phyloP scores from a whole-genome alignment of 2,113 vertebrate species.

The Origma solitaria region DNA sequence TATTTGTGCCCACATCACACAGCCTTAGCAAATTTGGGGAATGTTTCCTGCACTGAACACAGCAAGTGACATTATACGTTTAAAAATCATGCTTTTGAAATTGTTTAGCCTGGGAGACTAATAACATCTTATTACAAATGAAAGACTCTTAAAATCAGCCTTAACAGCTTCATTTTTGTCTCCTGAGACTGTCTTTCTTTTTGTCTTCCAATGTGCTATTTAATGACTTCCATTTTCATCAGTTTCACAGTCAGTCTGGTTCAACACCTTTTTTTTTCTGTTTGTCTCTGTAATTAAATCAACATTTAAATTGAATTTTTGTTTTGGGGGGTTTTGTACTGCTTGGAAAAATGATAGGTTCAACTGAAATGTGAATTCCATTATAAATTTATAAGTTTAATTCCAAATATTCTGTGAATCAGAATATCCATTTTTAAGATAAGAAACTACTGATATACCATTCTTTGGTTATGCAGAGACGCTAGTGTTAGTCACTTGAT shows the following conservation, averaged over 20 bases:
- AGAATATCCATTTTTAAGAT: not conserved
- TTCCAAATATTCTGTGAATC: not conserved
- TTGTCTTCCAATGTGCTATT: not conserved
- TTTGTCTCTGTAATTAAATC: not conserved
- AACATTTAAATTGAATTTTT: not conserved
- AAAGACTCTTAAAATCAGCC: not conserved
- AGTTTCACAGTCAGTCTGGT: not conserved
- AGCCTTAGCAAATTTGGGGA: not conserved
- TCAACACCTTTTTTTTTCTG: not conserved
- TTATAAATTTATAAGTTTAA: not conserved
- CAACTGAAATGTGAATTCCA: not conserved
- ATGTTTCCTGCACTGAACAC: not conserved
- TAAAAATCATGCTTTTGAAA: not conserved
- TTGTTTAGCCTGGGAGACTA: not conserved
- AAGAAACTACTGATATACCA: not conserved
- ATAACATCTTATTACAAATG: not conserved
- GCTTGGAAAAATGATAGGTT: not conserved
- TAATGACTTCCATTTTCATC: not conserved
- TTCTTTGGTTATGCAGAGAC: not conserved
- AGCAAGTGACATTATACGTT: not conserved
- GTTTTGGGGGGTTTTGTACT: not conserved
- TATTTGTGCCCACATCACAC: constrained; percentile 26
- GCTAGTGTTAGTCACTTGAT: not conserved
- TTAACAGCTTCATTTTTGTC: not conserved
- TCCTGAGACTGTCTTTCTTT: not conserved